Evolutionary conservation across 2,113 vertebrate genomes (phyloP).

Genomic region (Otus sunia): DNA sequence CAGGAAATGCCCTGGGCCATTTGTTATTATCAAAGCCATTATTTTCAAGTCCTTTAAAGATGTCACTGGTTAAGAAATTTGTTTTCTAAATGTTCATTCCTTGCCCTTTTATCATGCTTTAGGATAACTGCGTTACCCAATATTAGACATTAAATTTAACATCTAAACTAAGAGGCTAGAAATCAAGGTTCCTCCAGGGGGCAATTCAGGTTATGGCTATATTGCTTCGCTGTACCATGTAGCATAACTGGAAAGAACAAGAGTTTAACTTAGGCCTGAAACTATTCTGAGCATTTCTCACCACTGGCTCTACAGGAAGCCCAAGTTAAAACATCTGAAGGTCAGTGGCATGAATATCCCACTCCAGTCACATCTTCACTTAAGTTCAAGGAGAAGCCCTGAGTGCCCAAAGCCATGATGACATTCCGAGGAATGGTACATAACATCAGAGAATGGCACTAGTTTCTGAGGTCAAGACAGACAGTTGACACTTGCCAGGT

Average conservation of each 20-base stretch:
- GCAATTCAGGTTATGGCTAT: not conserved
- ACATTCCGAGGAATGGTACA: not conserved
- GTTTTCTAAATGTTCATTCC: not conserved
- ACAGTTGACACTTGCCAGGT: not conserved
- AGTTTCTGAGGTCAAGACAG: not conserved
- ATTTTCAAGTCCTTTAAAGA: not conserved
- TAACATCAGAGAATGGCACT: not conserved
- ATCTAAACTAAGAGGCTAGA: not conserved
- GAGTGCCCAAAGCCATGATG: not conserved
- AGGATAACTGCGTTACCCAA: not conserved
- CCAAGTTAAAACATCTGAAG: not conserved
- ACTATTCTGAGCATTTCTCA: not conserved
- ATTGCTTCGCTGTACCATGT: not conserved
- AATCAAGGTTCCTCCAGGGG: not conserved
- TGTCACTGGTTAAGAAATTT: not conserved
- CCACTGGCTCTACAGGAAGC: not conserved
- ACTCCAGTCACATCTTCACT: not conserved
- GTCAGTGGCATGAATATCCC: not conserved
- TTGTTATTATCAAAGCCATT: not conserved
- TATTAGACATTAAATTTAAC: not conserved
- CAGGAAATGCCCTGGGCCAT: not conserved
- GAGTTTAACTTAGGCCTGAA: not conserved
- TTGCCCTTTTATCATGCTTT: not conserved
- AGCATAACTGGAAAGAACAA: not conserved
- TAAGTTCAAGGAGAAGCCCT: not conserved